Conservation (phyloP, 1,140 invertebrate species). For the Archegozetes longisetosus region DNA sequence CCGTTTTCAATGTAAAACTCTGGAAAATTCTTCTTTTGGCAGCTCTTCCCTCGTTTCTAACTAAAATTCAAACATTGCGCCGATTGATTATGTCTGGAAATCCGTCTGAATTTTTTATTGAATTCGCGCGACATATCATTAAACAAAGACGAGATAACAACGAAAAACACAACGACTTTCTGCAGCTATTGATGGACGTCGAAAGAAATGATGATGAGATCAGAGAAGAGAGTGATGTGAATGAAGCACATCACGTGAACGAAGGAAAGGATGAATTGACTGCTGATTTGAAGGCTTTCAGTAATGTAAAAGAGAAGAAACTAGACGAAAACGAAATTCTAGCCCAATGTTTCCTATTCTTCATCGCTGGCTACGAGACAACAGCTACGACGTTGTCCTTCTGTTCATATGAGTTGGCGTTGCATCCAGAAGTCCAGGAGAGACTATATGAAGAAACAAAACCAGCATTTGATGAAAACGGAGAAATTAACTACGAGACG, state of each 20-base stretch:
- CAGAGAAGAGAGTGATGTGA: not conserved
- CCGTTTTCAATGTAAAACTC: slow-evolving; percentile 7
- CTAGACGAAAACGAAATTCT: slow-evolving; percentile 40
- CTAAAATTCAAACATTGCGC: not conserved
- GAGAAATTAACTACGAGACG: slow-evolving; percentile 18
- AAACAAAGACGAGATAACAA: not conserved
- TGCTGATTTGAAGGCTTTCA: not conserved
- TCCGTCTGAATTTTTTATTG: not conserved
- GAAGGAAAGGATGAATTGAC: not conserved
- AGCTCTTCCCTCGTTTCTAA: not conserved
- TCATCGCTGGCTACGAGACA: slow-evolving; percentile 29
- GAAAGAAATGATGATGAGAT: not conserved
- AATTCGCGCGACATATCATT: not conserved
- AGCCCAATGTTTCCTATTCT: slow-evolving; percentile 42
- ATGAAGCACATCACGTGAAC: slow-evolving; percentile 6
- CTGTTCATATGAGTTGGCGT: slow-evolving; percentile 32
- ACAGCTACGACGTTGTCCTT: slow-evolving; percentile 33
- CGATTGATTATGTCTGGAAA: no score
- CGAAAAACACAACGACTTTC: slow-evolving; percentile 5
- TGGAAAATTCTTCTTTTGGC: not conserved
- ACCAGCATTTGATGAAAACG: not conserved
- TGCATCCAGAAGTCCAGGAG: slow-evolving; percentile 31
- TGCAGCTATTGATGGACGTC: slow-evolving; percentile 5
- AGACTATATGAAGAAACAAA: slow-evolving; percentile 21
- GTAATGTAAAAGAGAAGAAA: not conserved